Percentiles rank a stretch among this genome's conserved stretches.
Conservation (phyloP, 2,888 invertebrate species). For the Opisthograptis luteolata region DNA sequence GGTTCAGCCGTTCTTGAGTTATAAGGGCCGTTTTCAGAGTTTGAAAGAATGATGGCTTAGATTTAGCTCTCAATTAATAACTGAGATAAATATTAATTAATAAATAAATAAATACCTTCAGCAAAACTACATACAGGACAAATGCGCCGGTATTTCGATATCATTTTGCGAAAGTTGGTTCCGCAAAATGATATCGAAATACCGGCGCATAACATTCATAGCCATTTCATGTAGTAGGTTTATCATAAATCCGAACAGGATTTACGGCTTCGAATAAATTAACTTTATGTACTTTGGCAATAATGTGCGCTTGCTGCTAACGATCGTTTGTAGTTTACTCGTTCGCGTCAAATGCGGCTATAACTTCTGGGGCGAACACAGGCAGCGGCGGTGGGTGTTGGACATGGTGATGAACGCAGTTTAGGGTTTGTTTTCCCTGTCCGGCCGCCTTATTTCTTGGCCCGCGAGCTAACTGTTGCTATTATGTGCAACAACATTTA, state of each 20-base stretch:
- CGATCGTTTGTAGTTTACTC: slow-evolving; percentile 36
- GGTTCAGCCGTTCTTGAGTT: no score
- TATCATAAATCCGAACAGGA: slow-evolving; percentile 46
- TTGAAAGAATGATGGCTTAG: no score
- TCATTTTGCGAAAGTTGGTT: slow-evolving; percentile 1
- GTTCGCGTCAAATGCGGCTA: slow-evolving; percentile 25
- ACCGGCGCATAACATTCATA: slow-evolving; percentile 25
- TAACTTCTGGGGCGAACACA: slow-evolving; percentile 22
- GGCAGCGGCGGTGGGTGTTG: not conserved
- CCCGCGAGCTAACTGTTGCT: no score
- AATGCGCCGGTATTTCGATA: slow-evolving; percentile 19
- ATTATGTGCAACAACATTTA: no score
- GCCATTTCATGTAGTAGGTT: slow-evolving; percentile 36
- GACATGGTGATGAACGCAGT: not conserved
- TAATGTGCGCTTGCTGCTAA: slow-evolving; percentile 38
- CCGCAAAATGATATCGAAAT: slow-evolving; percentile 15
- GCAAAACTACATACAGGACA: no score
- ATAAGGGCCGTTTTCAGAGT: no score
- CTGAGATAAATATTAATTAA: no score
- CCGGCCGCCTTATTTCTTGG: no score
- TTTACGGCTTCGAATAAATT: slow-evolving; percentile 52
- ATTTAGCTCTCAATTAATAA: no score
- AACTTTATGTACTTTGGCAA: slow-evolving; percentile 52
- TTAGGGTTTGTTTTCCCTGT: no score
- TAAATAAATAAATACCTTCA: no score